A percentile compares a stretch with the other conserved stretches of the same genome.
These are phyloP conservation scores for Pogonomyrmex californicus DNA, from an alignment of 1,140 invertebrate genomes.

Conservation along the genomic window DNA sequence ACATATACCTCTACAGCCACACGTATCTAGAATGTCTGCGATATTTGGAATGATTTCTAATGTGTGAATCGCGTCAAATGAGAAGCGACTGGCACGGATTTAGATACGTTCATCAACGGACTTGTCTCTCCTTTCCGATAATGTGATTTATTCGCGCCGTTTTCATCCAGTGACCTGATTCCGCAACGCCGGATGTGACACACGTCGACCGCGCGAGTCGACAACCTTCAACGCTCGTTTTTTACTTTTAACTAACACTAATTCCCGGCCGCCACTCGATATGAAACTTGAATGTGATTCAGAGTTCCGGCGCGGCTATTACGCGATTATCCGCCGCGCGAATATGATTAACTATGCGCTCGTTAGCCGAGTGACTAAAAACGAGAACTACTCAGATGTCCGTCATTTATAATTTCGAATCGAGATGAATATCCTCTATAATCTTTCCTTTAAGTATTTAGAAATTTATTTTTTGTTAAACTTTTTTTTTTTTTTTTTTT, in stretches of 20 bases:
- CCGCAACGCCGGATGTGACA: conserved; percentile 47
- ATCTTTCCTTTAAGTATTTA: not conserved
- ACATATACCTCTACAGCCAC: not conserved
- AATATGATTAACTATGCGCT: conserved; percentile 35
- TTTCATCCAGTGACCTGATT: conserved; percentile 66
- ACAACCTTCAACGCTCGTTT: conserved; percentile 29
- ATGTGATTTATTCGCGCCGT: conserved; percentile 65
- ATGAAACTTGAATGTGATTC: conserved; percentile 52
- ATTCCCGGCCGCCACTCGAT: not conserved
- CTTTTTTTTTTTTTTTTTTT: not conserved
- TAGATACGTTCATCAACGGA: conserved; percentile 67
- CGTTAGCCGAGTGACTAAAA: conserved; percentile 38
- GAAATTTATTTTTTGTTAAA: conserved; percentile 8
- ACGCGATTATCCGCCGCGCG: conserved; percentile 24
- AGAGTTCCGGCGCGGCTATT: conserved; percentile 12
- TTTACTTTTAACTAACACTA: conserved; percentile 15
- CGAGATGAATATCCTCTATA: conserved; percentile 38
- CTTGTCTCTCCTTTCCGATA: conserved; percentile 38
- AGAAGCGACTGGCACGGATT: conserved; percentile 52
- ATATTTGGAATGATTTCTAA: conserved; percentile 69
- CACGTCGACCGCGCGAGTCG: conserved; percentile 37
- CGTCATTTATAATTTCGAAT: conserved; percentile 6
- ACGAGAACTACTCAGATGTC: not conserved
- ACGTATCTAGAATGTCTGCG: not conserved
- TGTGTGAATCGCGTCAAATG: conserved; percentile 60